Evolutionary conservation across 2,113 vertebrate species (phyloP).

Genomic region (Isurus oxyrinchus): DNA sequence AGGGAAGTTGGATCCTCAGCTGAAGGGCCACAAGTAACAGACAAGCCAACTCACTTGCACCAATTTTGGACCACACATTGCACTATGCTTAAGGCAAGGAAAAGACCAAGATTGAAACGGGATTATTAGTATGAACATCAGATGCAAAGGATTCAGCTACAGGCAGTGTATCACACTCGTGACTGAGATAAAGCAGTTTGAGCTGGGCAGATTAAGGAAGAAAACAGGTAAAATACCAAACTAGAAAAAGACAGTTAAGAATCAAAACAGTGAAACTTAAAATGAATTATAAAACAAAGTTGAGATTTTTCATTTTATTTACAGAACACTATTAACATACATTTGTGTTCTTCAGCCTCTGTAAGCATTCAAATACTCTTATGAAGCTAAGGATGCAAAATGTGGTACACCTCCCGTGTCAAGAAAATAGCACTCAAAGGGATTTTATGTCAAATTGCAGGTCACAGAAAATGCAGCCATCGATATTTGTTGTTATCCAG

Average conservation of each 20-base stretch:
- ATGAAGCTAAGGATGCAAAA: conserved; percentile 20
- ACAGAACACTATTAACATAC: conserved; percentile 31
- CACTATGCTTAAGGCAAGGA: neutral
- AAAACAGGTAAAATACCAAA: neutral
- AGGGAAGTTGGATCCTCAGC: neutral
- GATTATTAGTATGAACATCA: neutral
- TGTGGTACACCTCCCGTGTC: neutral
- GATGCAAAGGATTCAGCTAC: neutral
- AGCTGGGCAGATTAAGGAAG: neutral
- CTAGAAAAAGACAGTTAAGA: neutral
- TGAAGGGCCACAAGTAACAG: neutral
- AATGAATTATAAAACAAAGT: conserved; percentile 23
- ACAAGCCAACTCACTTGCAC: neutral
- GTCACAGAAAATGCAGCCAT: neutral
- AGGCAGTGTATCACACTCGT: neutral
- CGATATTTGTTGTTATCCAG: neutral
- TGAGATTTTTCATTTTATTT: conserved; percentile 11
- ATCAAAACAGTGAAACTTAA: conserved; percentile 24
- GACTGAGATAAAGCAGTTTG: neutral
- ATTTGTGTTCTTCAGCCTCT: conserved; percentile 31
- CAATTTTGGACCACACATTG: neutral
- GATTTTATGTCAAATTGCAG: neutral
- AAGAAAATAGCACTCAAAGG: neutral
- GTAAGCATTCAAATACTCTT: conserved; percentile 31
- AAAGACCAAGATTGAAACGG: neutral